phyloP scores from a whole-genome alignment of 2,888 invertebrate species.

The Eupelmus urozonus region DNA sequence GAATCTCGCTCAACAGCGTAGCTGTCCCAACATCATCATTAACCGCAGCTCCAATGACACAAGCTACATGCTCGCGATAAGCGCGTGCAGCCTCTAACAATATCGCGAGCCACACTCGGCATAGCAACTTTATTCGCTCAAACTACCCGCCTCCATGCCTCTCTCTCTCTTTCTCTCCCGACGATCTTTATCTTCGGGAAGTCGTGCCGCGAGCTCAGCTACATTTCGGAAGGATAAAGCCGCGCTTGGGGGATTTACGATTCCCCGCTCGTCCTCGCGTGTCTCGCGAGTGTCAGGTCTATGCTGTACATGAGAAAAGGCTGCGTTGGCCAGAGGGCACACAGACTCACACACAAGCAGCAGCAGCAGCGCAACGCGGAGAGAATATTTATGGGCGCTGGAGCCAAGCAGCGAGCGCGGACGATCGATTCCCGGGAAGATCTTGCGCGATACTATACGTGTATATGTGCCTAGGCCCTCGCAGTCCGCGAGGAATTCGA shows the following conservation, averaged over 20 bases:
- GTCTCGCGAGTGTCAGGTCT: conserved; percentile 61
- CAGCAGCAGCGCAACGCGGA: conserved; percentile 55
- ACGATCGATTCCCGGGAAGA: conserved; percentile 63
- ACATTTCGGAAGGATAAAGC: conserved; percentile 58
- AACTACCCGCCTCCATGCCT: not conserved
- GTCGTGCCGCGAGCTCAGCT: conserved; percentile 9
- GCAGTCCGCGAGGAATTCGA: conserved; percentile 59
- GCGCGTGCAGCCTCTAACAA: not conserved
- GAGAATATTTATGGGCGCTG: conserved; percentile 59
- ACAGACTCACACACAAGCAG: not conserved
- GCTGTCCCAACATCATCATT: not conserved
- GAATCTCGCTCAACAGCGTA: not conserved
- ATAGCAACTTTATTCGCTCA: conserved; percentile 1
- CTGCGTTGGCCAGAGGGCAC: conserved; percentile 53
- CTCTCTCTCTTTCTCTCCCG: not conserved
- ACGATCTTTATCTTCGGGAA: conserved; percentile 50
- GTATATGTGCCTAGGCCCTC: too few species aligned
- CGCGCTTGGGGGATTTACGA: conserved; percentile 52
- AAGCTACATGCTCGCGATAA: too few species aligned
- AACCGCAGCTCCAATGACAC: not conserved
- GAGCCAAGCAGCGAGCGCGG: conserved; percentile 51
- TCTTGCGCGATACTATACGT: conserved; percentile 63
- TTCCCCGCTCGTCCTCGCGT: conserved; percentile 60
- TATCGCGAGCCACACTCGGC: conserved; percentile 3
- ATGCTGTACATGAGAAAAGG: conserved; percentile 58